A percentile compares a stretch with the other conserved stretches of the same genome.
phyloP scores from a whole-genome alignment of 92 coral and sea anemone genomes.

The Scolanthus callimorphus region DNA sequence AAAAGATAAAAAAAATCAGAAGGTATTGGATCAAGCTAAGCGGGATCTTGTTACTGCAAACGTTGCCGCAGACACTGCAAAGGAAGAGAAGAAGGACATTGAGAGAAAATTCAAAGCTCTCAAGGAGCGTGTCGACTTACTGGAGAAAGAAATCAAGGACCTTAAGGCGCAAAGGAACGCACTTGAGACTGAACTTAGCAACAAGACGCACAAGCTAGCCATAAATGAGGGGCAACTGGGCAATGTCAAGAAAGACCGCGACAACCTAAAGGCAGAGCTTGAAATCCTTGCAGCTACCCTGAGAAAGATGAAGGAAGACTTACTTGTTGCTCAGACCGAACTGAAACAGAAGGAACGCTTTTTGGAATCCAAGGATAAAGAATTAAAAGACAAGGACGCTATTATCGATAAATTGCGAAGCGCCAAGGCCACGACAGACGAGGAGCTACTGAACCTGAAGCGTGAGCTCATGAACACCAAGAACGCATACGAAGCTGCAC shows the following conservation, averaged over 20 bases:
- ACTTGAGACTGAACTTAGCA: slow-evolving; percentile 76
- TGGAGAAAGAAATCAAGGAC: slow-evolving; percentile 69
- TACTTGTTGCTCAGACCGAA: slow-evolving; percentile 44
- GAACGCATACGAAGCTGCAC: slow-evolving; percentile 63
- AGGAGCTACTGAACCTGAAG: slow-evolving; percentile 61
- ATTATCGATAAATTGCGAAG: slow-evolving; percentile 56
- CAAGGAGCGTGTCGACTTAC: slow-evolving; percentile 36
- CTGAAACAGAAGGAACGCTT: slow-evolving; percentile 56
- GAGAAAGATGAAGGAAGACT: slow-evolving; percentile 74
- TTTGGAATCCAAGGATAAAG: slow-evolving; percentile 53
- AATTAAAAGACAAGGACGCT: slow-evolving; percentile 60
- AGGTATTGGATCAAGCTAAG: slow-evolving; percentile 58
- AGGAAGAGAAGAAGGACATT: slow-evolving; percentile 63
- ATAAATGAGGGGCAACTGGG: slow-evolving; percentile 70
- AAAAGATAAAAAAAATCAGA: slow-evolving; percentile 77
- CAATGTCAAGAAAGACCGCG: slow-evolving; percentile 67
- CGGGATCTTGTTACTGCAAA: slow-evolving; percentile 66
- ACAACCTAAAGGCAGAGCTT: slow-evolving; percentile 54
- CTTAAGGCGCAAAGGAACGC: slow-evolving; percentile 79
- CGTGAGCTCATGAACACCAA: slow-evolving; percentile 75
- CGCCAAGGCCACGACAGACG: slow-evolving; percentile 65
- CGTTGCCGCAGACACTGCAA: slow-evolving; percentile 54
- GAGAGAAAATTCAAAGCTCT: slow-evolving; percentile 69
- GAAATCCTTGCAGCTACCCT: slow-evolving; percentile 38
- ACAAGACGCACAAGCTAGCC: slow-evolving; percentile 75